Evolutionary conservation across 35 echinoderm and acorn worm genomes (phyloP), one percentile per base, ranked within the genome.

Genomic region (Chiridota heheva): DNA sequence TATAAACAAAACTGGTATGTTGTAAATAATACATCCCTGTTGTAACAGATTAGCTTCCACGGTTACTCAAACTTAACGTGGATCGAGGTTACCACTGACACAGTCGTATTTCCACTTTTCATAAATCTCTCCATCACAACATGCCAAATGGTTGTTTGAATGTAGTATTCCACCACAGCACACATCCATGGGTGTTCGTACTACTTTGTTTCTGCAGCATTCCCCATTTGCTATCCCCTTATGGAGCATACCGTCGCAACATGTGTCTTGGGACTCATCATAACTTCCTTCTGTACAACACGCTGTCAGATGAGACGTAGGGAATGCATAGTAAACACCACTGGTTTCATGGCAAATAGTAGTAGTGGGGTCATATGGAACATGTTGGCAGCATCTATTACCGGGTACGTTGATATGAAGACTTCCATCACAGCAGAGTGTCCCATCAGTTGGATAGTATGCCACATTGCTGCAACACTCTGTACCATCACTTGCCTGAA

Each of bases 191-290:
- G 75, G 35, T 34, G 78, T 20, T 16, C 49, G 30, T 25, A 80
- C 49, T 10, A 87, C 61, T 0, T 7, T 30, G 16, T 38, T 28
- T 18, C 85, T 76, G 42, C 85, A 87, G 20, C 85, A 87, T 28
- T 69, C 42, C 3, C 85, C 85, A 64, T 87, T 69, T 2, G 36
- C 42, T 17, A 87, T 59, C 17, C 62, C 29, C 20, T 59, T 36
- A 36, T 87, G 85, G 16, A 87, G 85, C 16, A 87, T 7, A 2
- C 85, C 85, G 17, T 71, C 24, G 46, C 85, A 87, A 66, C 85
- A 87, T 16, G 85, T 87, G 63, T 87, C 42, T 5, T 42, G 42
- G 3, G 63, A 69, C 36, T 43, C 20, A 32, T 87, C 75, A 65
- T 87, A 80, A 36, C 29, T 43, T 42, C 60, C 60, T 7, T 66